phyloP scores from a whole-genome alignment of 2,888 invertebrate species.

The Andrena dorsata region DNA sequence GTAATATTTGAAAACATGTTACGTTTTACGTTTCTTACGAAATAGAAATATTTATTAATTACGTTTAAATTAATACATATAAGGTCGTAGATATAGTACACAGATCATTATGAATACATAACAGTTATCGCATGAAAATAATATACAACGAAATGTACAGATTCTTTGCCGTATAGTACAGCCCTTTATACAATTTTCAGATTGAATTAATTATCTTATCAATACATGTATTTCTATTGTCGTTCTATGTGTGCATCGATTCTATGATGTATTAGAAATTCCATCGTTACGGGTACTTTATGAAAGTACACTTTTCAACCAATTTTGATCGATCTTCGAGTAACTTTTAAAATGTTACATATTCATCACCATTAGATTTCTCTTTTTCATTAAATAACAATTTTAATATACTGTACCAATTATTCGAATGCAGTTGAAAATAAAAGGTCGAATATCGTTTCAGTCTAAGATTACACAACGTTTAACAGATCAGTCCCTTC shows the following conservation, averaged over 20 bases:
- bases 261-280: constrained; percentile 8
- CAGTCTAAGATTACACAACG: neutral
- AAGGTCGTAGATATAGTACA: constrained; percentile 72
- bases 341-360: neutral
- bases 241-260: neutral
- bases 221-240: constrained; percentile 52
- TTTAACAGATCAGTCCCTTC: neutral
- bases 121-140: constrained; percentile 76
- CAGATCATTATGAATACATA: constrained; percentile 77
- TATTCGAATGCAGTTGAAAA: neutral
- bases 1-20: neutral
- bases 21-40: constrained; percentile 48
- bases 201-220: constrained; percentile 57
- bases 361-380: neutral
- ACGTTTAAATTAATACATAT: constrained; percentile 80
- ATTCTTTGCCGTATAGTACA: constrained; percentile 68
- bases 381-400: neutral
- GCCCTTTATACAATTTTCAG: constrained; percentile 65
- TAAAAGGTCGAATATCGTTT: neutral
- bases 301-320: neutral
- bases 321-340: neutral
- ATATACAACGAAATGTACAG: constrained; percentile 81
- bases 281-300: neutral
- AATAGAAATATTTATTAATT: constrained; percentile 79
- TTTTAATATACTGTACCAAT: neutral